These are phyloP conservation scores for Hippocampus guttulatus DNA, from an alignment of 2,113 vertebrate genomes.

Conservation along the genomic window DNA sequence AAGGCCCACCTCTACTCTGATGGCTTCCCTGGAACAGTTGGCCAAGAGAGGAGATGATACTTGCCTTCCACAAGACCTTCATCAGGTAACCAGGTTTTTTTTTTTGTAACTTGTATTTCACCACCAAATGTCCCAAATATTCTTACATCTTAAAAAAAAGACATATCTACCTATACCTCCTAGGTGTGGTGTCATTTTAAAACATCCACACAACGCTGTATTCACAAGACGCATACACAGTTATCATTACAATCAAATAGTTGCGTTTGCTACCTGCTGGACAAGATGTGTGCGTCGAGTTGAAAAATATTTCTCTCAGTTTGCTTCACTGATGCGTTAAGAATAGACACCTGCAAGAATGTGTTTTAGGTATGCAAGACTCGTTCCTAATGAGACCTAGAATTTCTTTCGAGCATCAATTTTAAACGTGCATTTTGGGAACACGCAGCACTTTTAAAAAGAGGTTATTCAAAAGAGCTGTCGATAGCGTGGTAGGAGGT, in stretches of 20 bases:
- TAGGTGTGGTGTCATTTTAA: conserved; percentile 26
- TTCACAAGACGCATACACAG: conserved; percentile 6
- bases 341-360: conserved; percentile 12
- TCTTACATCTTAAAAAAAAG: background rate
- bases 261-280: conserved; percentile 24
- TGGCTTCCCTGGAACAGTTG: conserved; percentile 54
- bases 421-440: background rate
- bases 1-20: conserved; percentile 19
- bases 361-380: background rate
- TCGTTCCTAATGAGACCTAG: background rate
- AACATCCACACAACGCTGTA: background rate
- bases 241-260: background rate
- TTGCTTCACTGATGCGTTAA: conserved; percentile 25
- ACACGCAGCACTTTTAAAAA: background rate
- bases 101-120: background rate
- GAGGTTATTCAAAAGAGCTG: too few species aligned
- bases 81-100: conserved; percentile 61
- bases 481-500: too few species aligned
- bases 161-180: background rate
- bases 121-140: background rate
- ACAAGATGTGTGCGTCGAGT: conserved; percentile 30
- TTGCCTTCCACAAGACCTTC: conserved; percentile 68
- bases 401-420: background rate
- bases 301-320: conserved; percentile 35
- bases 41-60: conserved; percentile 61